Conservation (phyloP, 2,797 vertebrate species). For the Synanceia verrucosa region DNA sequence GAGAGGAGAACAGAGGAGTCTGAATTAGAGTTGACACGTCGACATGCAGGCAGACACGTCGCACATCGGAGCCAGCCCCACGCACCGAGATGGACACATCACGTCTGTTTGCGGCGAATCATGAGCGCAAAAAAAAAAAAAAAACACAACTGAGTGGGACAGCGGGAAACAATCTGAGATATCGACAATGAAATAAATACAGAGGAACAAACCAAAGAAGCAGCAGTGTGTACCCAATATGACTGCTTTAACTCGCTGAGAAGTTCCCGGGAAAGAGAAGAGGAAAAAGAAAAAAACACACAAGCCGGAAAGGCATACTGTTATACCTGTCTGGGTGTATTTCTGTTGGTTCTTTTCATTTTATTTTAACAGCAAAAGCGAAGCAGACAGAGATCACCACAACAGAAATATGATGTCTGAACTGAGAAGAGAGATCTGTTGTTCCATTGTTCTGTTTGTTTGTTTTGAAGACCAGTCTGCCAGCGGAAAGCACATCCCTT, state of each 20-base stretch:
- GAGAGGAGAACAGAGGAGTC: conserved; percentile 77
- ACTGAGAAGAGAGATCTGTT: conserved; percentile 74
- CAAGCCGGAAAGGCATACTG: conserved; percentile 39
- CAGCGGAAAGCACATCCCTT: conserved; percentile 71
- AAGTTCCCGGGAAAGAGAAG: conserved; percentile 57
- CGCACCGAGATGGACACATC: conserved; percentile 66
- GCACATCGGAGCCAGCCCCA: conserved; percentile 61
- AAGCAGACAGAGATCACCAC: conserved; percentile 78
- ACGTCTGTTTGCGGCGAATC: conserved; percentile 68
- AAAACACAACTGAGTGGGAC: conserved; percentile 42
- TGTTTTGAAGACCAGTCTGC: conserved; percentile 79
- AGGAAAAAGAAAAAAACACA: conserved; percentile 12
- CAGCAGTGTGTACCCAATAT: conserved; percentile 63
- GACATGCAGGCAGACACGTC: conserved; percentile 72
- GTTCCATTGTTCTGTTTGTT: conserved; percentile 77
- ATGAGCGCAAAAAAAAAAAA: conserved; percentile 25
- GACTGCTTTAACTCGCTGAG: conserved; percentile 64
- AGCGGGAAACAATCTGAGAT: conserved; percentile 60
- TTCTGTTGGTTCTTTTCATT: conserved; percentile 69
- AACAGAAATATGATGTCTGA: conserved; percentile 70
- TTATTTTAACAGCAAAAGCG: conserved; percentile 76
- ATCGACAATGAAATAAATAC: conserved; percentile 72
- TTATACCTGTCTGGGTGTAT: conserved; percentile 72
- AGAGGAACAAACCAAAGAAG: conserved; percentile 63
- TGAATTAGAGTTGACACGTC: conserved; percentile 80